Conservation (phyloP, 2,888 invertebrate genomes). For the Cephus runcator region DNA sequence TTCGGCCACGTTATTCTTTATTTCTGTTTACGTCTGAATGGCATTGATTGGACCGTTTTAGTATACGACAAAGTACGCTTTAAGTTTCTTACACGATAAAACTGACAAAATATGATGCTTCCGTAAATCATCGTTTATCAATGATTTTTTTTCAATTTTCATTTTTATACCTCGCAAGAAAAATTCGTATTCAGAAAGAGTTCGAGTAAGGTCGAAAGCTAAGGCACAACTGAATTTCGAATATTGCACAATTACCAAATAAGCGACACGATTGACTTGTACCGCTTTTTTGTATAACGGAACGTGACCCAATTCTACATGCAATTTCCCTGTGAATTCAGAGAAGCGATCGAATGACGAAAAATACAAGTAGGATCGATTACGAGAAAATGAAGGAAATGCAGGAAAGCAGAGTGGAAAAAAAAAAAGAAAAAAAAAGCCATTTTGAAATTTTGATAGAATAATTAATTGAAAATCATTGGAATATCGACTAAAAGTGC, state of each 20-base stretch:
- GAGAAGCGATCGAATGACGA: background rate
- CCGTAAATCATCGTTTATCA: no score
- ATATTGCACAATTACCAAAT: background rate
- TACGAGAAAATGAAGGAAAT: background rate
- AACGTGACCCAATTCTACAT: background rate
- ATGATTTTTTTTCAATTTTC: no score
- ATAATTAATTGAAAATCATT: slow-evolving; percentile 14
- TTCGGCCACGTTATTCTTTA: background rate
- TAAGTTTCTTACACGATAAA: background rate
- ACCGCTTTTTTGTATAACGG: background rate
- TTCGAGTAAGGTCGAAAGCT: background rate
- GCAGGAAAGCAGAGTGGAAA: background rate
- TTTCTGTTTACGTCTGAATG: background rate
- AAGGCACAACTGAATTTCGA: background rate
- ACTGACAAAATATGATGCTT: background rate
- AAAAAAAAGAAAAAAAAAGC: background rate
- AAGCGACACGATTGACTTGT: background rate
- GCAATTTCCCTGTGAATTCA: background rate
- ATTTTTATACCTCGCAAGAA: no score
- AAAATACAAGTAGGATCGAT: background rate
- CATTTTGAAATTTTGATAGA: background rate
- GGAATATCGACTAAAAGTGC: slow-evolving; percentile 4
- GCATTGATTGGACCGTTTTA: background rate
- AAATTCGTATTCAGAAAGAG: background rate
- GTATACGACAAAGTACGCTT: background rate